A percentile compares a stretch with the other conserved stretches of the same genome.
These are phyloP conservation scores for Thaumatotibia leucotreta DNA, from an alignment of 1,140 invertebrate species.

Conservation along the genomic window DNA sequence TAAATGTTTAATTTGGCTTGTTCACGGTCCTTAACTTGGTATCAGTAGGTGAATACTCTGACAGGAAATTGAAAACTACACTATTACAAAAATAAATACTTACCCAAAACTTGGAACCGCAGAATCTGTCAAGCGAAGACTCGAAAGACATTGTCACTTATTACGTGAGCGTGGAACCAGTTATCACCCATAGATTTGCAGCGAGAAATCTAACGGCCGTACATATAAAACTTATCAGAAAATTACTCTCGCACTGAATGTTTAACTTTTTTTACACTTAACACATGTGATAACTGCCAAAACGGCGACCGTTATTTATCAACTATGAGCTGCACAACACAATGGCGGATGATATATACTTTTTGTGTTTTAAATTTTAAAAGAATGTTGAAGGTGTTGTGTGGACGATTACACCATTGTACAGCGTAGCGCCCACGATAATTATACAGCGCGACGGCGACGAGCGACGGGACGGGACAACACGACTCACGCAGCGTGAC, in stretches of 20 bases:
- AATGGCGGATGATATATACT: neutral
- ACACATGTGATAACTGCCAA: slow-evolving; percentile 12
- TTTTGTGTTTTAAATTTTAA: neutral
- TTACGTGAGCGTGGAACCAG: slow-evolving; percentile 19
- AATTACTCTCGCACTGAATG: slow-evolving; percentile 3
- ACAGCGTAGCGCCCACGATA: slow-evolving; percentile 3
- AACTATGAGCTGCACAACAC: neutral
- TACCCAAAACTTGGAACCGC: slow-evolving; percentile 82
- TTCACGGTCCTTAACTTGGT: neutral
- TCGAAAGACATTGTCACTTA: slow-evolving; percentile 58
- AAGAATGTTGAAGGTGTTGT: neutral
- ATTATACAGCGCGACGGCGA: neutral
- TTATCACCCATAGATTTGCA: slow-evolving; percentile 12
- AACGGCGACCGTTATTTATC: slow-evolving; percentile 8
- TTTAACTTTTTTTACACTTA: slow-evolving; percentile 11
- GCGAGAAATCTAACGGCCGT: slow-evolving; percentile 8
- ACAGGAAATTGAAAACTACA: neutral
- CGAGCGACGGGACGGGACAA: neutral
- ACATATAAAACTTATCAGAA: slow-evolving; percentile 1
- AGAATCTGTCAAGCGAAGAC: slow-evolving; percentile 79
- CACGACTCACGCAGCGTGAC: slow-evolving; percentile 7
- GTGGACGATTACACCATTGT: neutral
- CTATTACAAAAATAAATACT: slow-evolving; percentile 49
- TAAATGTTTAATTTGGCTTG: neutral
- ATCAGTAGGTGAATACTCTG: neutral